Evolutionary conservation across 2,888 invertebrate genomes (phyloP), one percentile per base, ranked within the genome.

Genomic region (Thecocarcelia acutangulata): DNA sequence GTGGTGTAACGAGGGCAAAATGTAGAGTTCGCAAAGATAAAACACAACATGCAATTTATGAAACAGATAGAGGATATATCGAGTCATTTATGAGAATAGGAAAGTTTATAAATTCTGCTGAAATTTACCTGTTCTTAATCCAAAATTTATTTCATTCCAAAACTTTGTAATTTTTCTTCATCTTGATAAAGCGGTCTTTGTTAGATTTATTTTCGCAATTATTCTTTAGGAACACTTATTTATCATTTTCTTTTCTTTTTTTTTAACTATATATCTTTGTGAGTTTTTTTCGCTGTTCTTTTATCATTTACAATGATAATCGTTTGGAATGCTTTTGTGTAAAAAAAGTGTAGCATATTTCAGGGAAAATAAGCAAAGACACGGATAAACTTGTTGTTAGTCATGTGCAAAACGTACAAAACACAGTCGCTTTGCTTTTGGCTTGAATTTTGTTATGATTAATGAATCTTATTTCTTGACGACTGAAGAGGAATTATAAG

Each of bases 341-440:
- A 2, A n/a, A 56, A 69, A 48, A 50, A 42, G 9, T 70, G 37
- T 40, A 54, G 46, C 61, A 76, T 69, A 76, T 69, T 76, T 69
- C 24, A 46, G 69, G 77, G 42, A 63, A 63, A 48, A 48, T 77
- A 17, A 50, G 19, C 48, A 77, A 68, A 63, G 56, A 56, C 19
- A 19, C 33, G 9, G 21, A 19, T 70, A 63, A 54, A 21, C 19
- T 40, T 3, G n/a, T n/a, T 33, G 48, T 63, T 76, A 68, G 44
- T 68, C 33, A 12, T 11, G 37, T 24, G 8, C 19, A 68, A 76
- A 46, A 2, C 33, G 37, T 52, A 15, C n/a, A 52, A 63, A 77
- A 46, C 54, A 69, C 54, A 69, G 70, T 33, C 8, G 3, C 17
- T 40, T 21, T 13, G 17, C 24, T 44, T n/a, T 63, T 54, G 6